Percentiles rank a stretch among this genome's conserved stretches.
Conservation (phyloP, 2,797 vertebrate species). For the Dendrocincla fuliginosa region DNA sequence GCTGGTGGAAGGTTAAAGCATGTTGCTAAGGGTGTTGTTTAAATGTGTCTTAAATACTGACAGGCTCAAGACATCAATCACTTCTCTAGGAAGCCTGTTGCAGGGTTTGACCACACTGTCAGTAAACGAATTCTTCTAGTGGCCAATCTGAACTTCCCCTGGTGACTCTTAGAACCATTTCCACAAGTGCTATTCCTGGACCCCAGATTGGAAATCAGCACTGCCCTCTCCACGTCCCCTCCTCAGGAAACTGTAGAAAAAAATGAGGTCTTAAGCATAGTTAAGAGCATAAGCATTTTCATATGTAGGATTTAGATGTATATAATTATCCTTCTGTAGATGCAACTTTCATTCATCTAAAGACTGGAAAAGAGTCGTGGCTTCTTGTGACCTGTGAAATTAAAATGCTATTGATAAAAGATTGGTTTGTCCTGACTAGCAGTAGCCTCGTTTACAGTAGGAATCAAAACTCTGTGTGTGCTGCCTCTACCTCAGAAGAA, state of each 20-base stretch:
- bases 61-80: neutral
- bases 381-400: neutral
- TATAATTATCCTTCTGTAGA: neutral
- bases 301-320: neutral
- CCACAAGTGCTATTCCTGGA: fast-evolving
- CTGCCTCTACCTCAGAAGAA: neutral
- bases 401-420: neutral
- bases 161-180: neutral
- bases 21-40: neutral
- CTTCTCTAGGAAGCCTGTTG: neutral
- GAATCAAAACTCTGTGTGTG: neutral
- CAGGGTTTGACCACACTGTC: neutral
- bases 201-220: neutral
- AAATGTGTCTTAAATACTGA: neutral
- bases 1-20: neutral
- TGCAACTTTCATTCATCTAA: neutral
- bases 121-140: neutral
- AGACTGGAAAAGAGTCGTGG: neutral
- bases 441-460: neutral
- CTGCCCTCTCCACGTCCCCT: neutral
- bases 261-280: neutral
- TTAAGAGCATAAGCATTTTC: neutral
- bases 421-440: neutral
- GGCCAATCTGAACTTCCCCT: neutral
- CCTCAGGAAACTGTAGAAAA: neutral